Conservation (phyloP, 2,113 vertebrate species). For the Larimichthys polyactis region DNA sequence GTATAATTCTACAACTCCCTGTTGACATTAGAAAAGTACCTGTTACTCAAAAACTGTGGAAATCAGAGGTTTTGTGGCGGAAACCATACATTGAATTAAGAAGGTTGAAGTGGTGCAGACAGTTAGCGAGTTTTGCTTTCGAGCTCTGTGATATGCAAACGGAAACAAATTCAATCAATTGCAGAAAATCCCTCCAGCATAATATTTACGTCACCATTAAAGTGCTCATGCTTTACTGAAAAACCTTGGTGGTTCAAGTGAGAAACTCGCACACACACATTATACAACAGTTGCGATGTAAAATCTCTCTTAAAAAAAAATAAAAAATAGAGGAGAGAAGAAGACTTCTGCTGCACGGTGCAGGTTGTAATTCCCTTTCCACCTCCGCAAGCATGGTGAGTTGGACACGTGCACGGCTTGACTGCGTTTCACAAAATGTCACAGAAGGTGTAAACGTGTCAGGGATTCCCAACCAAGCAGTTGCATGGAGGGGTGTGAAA, state of each 20-base stretch:
- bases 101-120: slow-evolving; percentile 18
- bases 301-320: not conserved
- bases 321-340: not conserved
- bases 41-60: not conserved
- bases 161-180: not conserved
- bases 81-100: slow-evolving; percentile 15
- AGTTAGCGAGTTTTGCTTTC: slow-evolving; percentile 32
- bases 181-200: slow-evolving; percentile 24
- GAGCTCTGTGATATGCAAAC: slow-evolving; percentile 38
- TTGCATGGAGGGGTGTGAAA: not conserved
- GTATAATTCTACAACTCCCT: not conserved
- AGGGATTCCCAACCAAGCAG: not conserved
- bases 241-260: slow-evolving; percentile 21
- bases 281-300: slow-evolving; percentile 1
- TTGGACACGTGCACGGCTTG: not conserved
- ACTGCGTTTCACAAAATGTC: not conserved
- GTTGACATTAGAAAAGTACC: not conserved
- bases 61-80: slow-evolving; percentile 22
- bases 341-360: not conserved
- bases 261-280: not conserved
- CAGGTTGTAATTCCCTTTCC: slow-evolving; percentile 6
- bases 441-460: not conserved
- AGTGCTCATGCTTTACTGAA: not conserved
- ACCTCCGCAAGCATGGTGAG: not conserved
- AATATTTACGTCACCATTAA: slow-evolving; percentile 5